These are phyloP conservation scores for Drosophila pseudoobscura DNA, from an alignment of 1,140 invertebrate species.

Conservation along the genomic window DNA sequence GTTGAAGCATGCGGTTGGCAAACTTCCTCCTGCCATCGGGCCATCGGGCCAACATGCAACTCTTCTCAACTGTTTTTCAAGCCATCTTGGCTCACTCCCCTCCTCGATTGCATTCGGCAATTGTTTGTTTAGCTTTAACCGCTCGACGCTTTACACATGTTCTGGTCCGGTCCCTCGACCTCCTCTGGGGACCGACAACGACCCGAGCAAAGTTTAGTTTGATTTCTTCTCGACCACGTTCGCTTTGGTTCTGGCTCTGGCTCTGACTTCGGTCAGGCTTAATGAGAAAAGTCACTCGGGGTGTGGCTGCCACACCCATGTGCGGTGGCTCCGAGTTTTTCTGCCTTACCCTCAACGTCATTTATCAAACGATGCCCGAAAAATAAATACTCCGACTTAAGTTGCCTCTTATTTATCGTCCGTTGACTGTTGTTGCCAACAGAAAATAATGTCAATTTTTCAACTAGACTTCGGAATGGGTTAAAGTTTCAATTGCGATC, in stretches of 20 bases:
- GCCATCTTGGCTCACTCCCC: neutral
- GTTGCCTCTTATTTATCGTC: slow-evolving; percentile 68
- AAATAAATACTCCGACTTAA: slow-evolving; percentile 65
- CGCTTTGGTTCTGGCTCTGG: slow-evolving; percentile 13
- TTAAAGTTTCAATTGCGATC: slow-evolving; percentile 75
- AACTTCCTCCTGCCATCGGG: slow-evolving; percentile 61
- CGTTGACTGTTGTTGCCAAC: slow-evolving; percentile 38
- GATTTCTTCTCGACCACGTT: slow-evolving; percentile 66
- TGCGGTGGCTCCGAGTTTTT: slow-evolving; percentile 27
- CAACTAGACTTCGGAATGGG: slow-evolving; percentile 48
- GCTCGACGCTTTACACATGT: slow-evolving; percentile 68
- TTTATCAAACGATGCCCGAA: slow-evolving; percentile 65
- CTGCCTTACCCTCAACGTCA: slow-evolving; percentile 56
- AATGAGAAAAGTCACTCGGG: slow-evolving; percentile 76
- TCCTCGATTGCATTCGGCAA: slow-evolving; percentile 63
- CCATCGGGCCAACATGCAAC: slow-evolving; percentile 69
- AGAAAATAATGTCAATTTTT: slow-evolving; percentile 70
- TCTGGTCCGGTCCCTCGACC: slow-evolving; percentile 10
- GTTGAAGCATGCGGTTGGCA: slow-evolving; percentile 77
- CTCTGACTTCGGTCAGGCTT: slow-evolving; percentile 26
- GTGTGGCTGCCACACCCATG: slow-evolving; percentile 38
- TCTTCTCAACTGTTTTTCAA: slow-evolving; percentile 18
- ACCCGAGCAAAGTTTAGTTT: slow-evolving; percentile 59
- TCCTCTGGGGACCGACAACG: neutral
- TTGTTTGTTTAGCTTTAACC: slow-evolving; percentile 76